phyloP scores from a whole-genome alignment of 2,113 vertebrate species.

The Oophaga pumilio region DNA sequence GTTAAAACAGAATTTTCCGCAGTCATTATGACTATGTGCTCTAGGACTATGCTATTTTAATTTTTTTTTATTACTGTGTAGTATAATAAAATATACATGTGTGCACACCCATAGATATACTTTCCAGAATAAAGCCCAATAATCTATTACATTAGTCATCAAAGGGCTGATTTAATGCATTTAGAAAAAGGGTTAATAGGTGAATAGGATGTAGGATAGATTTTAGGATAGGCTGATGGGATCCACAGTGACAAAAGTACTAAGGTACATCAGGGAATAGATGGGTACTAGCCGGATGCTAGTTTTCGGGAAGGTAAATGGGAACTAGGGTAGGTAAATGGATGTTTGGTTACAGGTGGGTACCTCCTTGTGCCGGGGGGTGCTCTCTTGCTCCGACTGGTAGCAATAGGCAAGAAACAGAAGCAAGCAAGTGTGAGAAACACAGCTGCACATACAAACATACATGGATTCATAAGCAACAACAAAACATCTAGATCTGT shows the following conservation, averaged over 20 bases:
- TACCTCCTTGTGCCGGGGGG: constrained; percentile 96
- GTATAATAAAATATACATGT: not conserved
- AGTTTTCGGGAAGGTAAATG: constrained; percentile 29
- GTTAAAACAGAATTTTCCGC: not conserved
- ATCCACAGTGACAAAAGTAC: constrained; percentile 5
- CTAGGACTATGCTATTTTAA: not conserved
- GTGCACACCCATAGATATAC: not conserved
- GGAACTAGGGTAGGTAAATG: constrained; percentile 42
- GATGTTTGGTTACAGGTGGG: constrained; percentile 64
- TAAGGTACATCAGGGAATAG: constrained; percentile 22
- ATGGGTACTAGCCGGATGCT: constrained; percentile 28
- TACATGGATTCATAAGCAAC: constrained; percentile 6
- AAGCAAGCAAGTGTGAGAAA: constrained; percentile 54
- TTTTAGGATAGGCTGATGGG: constrained; percentile 32
- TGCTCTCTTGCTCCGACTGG: constrained; percentile 93
- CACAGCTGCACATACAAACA: constrained; percentile 29
- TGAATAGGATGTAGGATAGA: constrained; percentile 4
- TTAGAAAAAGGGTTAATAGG: constrained; percentile 10
- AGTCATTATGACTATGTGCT: not conserved
- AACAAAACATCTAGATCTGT: not conserved
- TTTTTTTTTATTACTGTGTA: not conserved
- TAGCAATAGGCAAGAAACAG: constrained; percentile 64
- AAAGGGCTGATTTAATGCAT: not conserved
- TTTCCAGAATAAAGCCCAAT: not conserved
- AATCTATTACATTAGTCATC: not conserved